Base-by-base conservation (phyloP, 2,113 vertebrate species). In the Jaculus jaculus region DNA sequence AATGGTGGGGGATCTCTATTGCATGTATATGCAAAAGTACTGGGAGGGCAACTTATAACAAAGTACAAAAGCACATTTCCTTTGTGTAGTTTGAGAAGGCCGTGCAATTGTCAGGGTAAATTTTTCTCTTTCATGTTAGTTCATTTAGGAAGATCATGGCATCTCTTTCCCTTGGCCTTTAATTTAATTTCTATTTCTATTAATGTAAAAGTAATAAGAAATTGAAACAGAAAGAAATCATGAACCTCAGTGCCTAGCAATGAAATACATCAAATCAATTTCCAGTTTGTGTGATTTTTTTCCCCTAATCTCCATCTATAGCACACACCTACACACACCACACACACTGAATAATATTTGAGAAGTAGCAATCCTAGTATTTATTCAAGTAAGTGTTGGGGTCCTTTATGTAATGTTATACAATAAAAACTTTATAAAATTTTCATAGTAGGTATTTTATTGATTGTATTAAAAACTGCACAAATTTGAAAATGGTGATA, bases 181-280 rank as follows among this genome's bases (percentile, higher is more conserved):
- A 93, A 79, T 79, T 84, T 92, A 92, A 82, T 73, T 92, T 87
- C 42, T 93, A 87, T 90, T 87, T 93, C 93, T 92, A 61, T 92
- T 95, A 63, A 61, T 87, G 72, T 10, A 84, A 13, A 96, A 93
- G 82, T 94, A 87, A 87, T 92, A 92, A 71, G 20, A 93, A 95
- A 84, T 81, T 80, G 37, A 93, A 94, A 92, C 54, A 81, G 66
- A 91, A 89, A 72, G 23, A 84, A 95, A 95, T 75, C 12, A 84
- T 84, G 73, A 93, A 81, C 37, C 34, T 1, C 73, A 72, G 63
- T 30, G 3, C 5, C 28, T 80, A 93, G 61, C 71, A 87, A 75
- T 74, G 87, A 18, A 92, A 83, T 32, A 89, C 34, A 91, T 82
- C 81, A 85, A 85, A 91, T 88, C 82, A 83, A 79, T 91, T 10